Conservation (phyloP, 2,888 invertebrate genomes). For the Zootermopsis nevadensis region DNA sequence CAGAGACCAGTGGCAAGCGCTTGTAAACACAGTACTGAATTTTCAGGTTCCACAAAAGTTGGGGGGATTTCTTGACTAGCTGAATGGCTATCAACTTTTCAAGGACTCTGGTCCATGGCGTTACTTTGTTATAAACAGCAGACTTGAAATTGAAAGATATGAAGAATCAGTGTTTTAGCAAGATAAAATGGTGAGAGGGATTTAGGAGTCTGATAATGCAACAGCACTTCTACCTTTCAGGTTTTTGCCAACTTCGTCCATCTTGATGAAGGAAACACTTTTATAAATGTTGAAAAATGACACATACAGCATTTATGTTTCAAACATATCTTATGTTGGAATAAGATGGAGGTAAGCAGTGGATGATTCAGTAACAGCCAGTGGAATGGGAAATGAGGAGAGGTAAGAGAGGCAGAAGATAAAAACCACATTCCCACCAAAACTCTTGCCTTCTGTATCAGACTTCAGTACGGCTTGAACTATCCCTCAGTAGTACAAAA, state of each 20-base stretch:
- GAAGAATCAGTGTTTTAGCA: too few species aligned
- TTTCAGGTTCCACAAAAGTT: too few species aligned
- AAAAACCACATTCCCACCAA: slow-evolving; percentile 46
- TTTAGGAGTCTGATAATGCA: too few species aligned
- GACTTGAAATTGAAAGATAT: too few species aligned
- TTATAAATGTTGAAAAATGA: background rate
- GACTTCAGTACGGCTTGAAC: slow-evolving; percentile 13
- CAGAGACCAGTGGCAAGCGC: too few species aligned
- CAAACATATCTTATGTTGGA: background rate
- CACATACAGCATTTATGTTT: slow-evolving; percentile 4
- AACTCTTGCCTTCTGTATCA: slow-evolving; percentile 39
- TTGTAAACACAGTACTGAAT: too few species aligned
- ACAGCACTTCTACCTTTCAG: background rate
- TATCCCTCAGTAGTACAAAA: background rate
- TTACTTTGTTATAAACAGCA: too few species aligned
- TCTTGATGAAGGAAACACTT: background rate
- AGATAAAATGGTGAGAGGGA: too few species aligned
- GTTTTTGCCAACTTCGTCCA: background rate
- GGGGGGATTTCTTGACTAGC: too few species aligned
- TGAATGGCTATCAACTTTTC: too few species aligned
- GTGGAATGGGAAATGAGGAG: slow-evolving; percentile 29
- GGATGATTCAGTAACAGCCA: slow-evolving; percentile 25
- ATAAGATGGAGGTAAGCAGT: slow-evolving; percentile 14
- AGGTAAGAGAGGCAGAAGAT: slow-evolving; percentile 35
- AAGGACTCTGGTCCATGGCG: too few species aligned